Evolutionary conservation across 37 sponge, comb jelly and placozoan species (phyloP).

Genomic region (Beroe ovata): DNA sequence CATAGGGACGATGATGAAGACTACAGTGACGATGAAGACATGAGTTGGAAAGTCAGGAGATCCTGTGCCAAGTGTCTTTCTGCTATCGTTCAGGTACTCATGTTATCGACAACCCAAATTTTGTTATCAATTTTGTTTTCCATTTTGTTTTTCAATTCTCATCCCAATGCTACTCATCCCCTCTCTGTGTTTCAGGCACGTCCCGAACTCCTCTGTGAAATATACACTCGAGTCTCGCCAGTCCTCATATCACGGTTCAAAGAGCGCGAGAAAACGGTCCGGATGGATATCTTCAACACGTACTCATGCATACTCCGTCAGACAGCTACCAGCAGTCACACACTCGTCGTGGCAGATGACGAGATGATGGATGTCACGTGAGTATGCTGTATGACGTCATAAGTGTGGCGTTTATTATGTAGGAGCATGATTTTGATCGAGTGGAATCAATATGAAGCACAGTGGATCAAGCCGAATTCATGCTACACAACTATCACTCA

Average conservation of each 20-base stretch:
- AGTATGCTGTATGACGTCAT: not conserved
- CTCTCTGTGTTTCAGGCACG: too few relatives aligned
- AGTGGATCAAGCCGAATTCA: too few relatives aligned
- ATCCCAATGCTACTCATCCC: too few relatives aligned
- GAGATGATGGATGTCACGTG: slow-evolving; percentile 23
- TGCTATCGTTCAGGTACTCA: slow-evolving; percentile 38
- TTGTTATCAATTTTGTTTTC: slow-evolving; percentile 83
- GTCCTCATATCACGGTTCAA: slow-evolving; percentile 87
- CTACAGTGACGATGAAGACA: slow-evolving; percentile 98
- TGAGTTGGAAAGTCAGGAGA: slow-evolving; percentile 92
- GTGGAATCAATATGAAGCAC: too few relatives aligned
- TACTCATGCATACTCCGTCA: slow-evolving; percentile 79
- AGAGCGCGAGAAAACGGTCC: slow-evolving; percentile 96
- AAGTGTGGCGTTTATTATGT: too few relatives aligned
- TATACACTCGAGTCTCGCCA: slow-evolving; percentile 86
- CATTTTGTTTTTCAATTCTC: slow-evolving; percentile 71
- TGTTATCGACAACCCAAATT: too few relatives aligned
- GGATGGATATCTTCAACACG: slow-evolving; percentile 90
- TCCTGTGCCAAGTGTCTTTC: slow-evolving; percentile 58
- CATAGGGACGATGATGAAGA: slow-evolving; percentile 84
- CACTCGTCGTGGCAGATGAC: slow-evolving; percentile 12
- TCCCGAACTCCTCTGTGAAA: slow-evolving; percentile 80
- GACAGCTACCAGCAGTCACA: slow-evolving; percentile 68
- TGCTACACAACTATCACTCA: too few relatives aligned
- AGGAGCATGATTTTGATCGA: too few relatives aligned